phyloP scores from a whole-genome alignment of 2,113 vertebrate genomes.

The Neomonachus schauinslandi region DNA sequence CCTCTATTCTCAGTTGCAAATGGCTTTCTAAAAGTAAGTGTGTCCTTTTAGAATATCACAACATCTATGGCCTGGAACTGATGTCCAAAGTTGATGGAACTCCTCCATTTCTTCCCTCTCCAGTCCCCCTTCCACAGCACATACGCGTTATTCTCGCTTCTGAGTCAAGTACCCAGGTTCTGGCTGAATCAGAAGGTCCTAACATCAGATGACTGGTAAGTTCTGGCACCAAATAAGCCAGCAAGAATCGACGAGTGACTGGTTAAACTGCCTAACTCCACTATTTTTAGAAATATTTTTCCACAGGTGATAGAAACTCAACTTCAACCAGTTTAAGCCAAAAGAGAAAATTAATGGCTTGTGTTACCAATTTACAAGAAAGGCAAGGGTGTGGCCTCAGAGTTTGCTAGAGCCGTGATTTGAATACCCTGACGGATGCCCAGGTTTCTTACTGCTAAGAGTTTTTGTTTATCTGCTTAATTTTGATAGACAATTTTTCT shows the following conservation, averaged over 20 bases:
- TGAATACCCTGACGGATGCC: not conserved
- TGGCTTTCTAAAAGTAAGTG: not conserved
- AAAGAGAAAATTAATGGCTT: not conserved
- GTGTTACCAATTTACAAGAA: not conserved
- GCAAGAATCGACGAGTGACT: not conserved
- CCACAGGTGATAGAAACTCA: not conserved
- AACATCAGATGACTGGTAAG: too few relatives aligned
- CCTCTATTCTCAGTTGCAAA: not conserved
- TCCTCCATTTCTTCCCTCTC: not conserved
- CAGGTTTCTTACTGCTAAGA: not conserved
- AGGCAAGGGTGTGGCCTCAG: accelerated
- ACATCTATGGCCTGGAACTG: not conserved
- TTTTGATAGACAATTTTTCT: not conserved
- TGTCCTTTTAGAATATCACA: not conserved
- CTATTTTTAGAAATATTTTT: not conserved
- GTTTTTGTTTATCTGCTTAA: not conserved
- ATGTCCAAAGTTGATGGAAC: not conserved
- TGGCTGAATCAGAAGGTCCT: not conserved
- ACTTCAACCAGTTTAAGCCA: not conserved
- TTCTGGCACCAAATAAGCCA: not conserved
- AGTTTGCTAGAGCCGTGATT: not conserved
- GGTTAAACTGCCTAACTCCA: not conserved
- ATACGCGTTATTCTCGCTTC: not conserved
- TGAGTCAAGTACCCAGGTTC: not conserved
- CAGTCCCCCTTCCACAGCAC: accelerated